Evolutionary conservation across 2,888 invertebrate genomes (phyloP), one percentile per base, ranked within the genome.

Genomic region (Epinotia brunnichana): DNA sequence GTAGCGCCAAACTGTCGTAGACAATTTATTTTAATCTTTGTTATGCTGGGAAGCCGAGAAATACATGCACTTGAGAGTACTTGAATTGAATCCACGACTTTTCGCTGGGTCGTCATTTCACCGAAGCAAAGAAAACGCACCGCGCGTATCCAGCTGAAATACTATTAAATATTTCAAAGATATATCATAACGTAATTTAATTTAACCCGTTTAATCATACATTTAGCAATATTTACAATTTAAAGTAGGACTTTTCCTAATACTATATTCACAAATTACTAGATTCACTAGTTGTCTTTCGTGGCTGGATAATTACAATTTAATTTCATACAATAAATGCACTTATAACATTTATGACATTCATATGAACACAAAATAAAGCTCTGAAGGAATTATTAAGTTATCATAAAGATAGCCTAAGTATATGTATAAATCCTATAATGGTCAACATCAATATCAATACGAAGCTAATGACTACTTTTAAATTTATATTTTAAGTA

Each of bases 251-350:
- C 60, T 17, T 44, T 51, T 29, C 67, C 63, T 63, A 69, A n/a
- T 17, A 24, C 21, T 51, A 74, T 73, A 73, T 74, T 24, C 70
- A 74, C 74, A 75, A 35, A 70, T 62, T 66, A 69, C 66, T 74
- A 73, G 56, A 70, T 74, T 76, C 76, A 76, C 76, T 76, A 76
- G 72, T 48, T 76, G 76, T 76, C 76, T 76, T 76, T 76, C 76
- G 54, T 61, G 68, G 67, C 57, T 69, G 71, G 66, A 74, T 74
- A 74, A 57, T 68, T 73, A 73, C 62, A 63, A 21, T 69, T 41
- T 51, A 68, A 29, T 62, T 61, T 68, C 21, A 56, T 68, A 63
- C 63, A 51, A 21, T 73, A 68, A 57, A 73, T 39, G 51, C 56
- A 29, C 56, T 62, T 29, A 57, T 72, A 48, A 72, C 57, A 63